phyloP scores from a whole-genome alignment of 2,888 invertebrate species.

The Erebia aethiops region DNA sequence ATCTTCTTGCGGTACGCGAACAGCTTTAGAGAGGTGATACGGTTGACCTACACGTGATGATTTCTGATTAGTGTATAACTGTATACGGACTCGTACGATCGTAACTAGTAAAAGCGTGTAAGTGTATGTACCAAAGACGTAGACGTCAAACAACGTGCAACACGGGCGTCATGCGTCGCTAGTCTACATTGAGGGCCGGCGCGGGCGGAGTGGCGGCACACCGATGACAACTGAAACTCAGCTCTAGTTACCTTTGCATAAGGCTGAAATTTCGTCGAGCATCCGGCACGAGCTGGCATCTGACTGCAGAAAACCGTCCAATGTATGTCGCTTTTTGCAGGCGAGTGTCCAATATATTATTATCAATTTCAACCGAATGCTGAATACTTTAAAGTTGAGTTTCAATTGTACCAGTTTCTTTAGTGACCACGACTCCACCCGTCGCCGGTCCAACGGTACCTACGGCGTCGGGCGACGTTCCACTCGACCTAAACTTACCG shows the following conservation, averaged over 20 bases:
- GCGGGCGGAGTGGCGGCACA: neutral
- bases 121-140: slow-evolving; percentile 45
- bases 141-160: slow-evolving; percentile 49
- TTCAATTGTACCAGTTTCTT: neutral
- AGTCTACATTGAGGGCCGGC: slow-evolving; percentile 30
- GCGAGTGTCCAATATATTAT: too few species aligned
- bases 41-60: neutral
- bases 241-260: neutral
- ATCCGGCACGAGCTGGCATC: neutral
- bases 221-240: neutral
- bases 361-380: neutral
- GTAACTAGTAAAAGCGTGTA: slow-evolving; percentile 41
- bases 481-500: slow-evolving; percentile 79
- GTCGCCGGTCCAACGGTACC: slow-evolving; percentile 36
- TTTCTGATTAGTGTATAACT: neutral
- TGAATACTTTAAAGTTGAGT: neutral
- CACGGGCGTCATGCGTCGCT: slow-evolving; percentile 49
- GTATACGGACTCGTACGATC: slow-evolving; percentile 30
- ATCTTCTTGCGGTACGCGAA: too few species aligned
- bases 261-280: neutral
- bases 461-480: slow-evolving; percentile 47
- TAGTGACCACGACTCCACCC: neutral
- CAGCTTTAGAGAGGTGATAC: slow-evolving; percentile 2
- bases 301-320: too few species aligned
- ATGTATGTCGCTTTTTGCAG: too few species aligned